Percentiles rank a stretch among this genome's conserved stretches.
These are phyloP conservation scores for Pogonus chalceus DNA, from an alignment of 1,140 invertebrate species.

Conservation along the genomic window DNA sequence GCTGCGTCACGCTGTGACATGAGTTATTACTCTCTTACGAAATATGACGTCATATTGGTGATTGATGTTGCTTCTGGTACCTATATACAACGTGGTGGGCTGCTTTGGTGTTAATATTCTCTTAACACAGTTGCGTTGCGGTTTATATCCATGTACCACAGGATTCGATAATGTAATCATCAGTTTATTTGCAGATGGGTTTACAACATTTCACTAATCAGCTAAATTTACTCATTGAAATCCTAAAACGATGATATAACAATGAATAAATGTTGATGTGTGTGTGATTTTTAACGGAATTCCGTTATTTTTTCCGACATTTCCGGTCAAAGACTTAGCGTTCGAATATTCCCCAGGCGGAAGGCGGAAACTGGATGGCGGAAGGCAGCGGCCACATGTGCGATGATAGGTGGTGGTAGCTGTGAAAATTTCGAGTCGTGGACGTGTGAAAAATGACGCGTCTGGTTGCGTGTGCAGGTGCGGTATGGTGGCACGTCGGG, in stretches of 20 bases:
- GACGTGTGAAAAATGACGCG: conserved; percentile 1
- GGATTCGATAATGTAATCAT: no score
- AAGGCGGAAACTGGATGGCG: background rate
- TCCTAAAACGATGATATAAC: no score
- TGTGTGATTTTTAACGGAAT: no score
- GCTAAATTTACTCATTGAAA: no score
- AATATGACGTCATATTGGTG: background rate
- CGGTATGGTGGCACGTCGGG: no score
- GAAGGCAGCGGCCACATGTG: background rate
- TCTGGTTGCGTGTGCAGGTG: no score
- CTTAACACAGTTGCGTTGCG: background rate
- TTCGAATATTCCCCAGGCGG: background rate
- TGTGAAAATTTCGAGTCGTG: background rate
- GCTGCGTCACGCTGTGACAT: background rate
- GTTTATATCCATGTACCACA: background rate
- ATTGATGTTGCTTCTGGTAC: background rate
- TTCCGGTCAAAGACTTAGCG: no score
- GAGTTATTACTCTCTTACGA: conserved; percentile 5
- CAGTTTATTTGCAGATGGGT: no score
- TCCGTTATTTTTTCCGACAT: no score
- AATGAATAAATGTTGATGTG: no score
- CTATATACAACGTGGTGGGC: background rate
- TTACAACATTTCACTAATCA: no score
- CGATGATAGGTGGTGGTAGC: background rate
- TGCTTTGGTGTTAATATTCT: background rate